phyloP scores from a whole-genome alignment of 2,888 invertebrate genomes.

The Rhingia rostrata region DNA sequence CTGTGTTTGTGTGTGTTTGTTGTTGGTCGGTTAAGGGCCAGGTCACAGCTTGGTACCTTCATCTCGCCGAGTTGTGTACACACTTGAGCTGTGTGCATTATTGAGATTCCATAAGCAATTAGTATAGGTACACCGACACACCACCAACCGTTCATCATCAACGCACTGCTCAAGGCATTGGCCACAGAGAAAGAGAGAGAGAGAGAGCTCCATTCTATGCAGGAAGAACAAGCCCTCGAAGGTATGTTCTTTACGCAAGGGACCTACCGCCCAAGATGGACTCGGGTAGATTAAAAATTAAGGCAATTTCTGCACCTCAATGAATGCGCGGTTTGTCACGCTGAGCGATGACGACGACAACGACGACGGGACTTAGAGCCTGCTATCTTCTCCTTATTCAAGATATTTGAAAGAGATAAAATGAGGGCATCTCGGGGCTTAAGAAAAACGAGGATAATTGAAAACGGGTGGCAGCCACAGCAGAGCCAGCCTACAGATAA shows the following conservation, averaged over 20 bases:
- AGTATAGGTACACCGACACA: constrained; percentile 19
- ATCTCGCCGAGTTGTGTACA: constrained; percentile 32
- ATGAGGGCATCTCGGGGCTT: constrained; percentile 61
- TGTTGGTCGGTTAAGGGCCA: constrained; percentile 19
- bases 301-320: constrained; percentile 59
- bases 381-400: constrained; percentile 36
- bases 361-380: neutral
- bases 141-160: neutral
- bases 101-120: constrained; percentile 71
- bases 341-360: neutral
- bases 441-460: constrained; percentile 69
- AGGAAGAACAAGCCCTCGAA: constrained; percentile 17
- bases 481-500: neutral
- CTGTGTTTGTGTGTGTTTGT: constrained; percentile 27
- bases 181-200: neutral
- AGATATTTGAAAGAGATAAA: constrained; percentile 72
- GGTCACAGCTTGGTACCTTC: constrained; percentile 44
- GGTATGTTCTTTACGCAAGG: constrained; percentile 10
- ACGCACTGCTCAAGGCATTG: neutral
- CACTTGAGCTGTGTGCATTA: constrained; percentile 54
- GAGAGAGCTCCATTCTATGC: neutral
- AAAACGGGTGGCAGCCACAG: constrained; percentile 41
- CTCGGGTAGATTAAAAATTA: constrained; percentile 69
- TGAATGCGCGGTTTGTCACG: constrained; percentile 38
- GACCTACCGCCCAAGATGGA: constrained; percentile 42